phyloP scores from a whole-genome alignment of 2,797 vertebrate genomes.

The Acanthurus lineatus region DNA sequence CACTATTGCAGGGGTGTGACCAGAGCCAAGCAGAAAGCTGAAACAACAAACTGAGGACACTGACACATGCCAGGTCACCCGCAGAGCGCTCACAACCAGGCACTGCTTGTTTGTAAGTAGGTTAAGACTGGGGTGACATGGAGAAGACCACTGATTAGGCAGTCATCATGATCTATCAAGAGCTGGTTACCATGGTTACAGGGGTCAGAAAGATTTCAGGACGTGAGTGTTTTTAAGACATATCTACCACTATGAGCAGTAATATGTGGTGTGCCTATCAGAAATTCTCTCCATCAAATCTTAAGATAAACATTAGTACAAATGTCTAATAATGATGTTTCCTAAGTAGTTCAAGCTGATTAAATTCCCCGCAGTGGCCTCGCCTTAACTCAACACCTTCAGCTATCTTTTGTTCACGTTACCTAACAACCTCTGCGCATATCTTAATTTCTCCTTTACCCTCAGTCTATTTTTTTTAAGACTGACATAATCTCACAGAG shows the following conservation, averaged over 20 bases:
- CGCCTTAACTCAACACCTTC: constrained; percentile 38
- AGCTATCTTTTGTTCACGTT: constrained; percentile 42
- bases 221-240: constrained; percentile 15
- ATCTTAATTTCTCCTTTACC: constrained; percentile 45
- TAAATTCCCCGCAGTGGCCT: constrained; percentile 44
- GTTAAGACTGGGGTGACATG: constrained; percentile 33
- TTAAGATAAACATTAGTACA: neutral
- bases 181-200: constrained; percentile 56
- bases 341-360: constrained; percentile 31
- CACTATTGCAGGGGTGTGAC: constrained; percentile 60
- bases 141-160: constrained; percentile 55
- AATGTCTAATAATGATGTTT: constrained; percentile 22
- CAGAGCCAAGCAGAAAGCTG: constrained; percentile 57
- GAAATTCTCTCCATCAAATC: constrained; percentile 8
- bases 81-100: constrained; percentile 51
- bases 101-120: constrained; percentile 64
- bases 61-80: constrained; percentile 76
- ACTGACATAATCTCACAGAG: constrained; percentile 58
- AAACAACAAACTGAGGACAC: constrained; percentile 76
- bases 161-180: constrained; percentile 62
- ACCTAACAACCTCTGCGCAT: constrained; percentile 34
- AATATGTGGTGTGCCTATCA: neutral
- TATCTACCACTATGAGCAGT: neutral
- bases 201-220: constrained; percentile 55
- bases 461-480: neutral